These are phyloP conservation scores for Dichetophora obliterata DNA, from an alignment of 2,888 invertebrate genomes.

Conservation along the genomic window DNA sequence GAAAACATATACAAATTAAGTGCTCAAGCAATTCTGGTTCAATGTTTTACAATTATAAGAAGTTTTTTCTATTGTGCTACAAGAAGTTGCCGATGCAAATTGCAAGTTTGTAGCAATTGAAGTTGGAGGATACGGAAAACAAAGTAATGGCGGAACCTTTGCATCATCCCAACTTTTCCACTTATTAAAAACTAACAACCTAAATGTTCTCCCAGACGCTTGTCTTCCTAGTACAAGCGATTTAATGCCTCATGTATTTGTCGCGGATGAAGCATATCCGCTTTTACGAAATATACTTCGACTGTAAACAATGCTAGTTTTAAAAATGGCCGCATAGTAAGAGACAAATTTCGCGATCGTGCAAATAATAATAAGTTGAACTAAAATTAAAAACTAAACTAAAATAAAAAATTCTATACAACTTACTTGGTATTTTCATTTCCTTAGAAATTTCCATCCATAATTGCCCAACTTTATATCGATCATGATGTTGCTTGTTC, in stretches of 20 bases:
- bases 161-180: background rate
- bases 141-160: background rate
- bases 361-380: background rate
- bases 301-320: background rate
- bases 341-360: background rate
- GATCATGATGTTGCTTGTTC: too few species aligned
- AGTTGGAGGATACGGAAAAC: background rate
- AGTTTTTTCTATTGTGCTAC: constrained; percentile 29
- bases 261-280: background rate
- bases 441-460: too few species aligned
- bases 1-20: constrained; percentile 55
- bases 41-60: constrained; percentile 53
- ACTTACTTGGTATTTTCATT: too few species aligned
- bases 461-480: too few species aligned
- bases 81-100: constrained; percentile 15
- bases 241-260: too few species aligned
- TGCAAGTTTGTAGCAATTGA: constrained; percentile 8
- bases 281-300: constrained; percentile 21
- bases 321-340: background rate
- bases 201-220: background rate
- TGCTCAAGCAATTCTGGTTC: constrained; percentile 48
- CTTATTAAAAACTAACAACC: constrained; percentile 9
- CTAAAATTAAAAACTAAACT: too few species aligned
- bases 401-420: too few species aligned
- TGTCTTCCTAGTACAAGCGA: too few species aligned